Evolutionary conservation across 1,140 invertebrate species (phyloP).

Genomic region (Heterodera carotae): DNA sequence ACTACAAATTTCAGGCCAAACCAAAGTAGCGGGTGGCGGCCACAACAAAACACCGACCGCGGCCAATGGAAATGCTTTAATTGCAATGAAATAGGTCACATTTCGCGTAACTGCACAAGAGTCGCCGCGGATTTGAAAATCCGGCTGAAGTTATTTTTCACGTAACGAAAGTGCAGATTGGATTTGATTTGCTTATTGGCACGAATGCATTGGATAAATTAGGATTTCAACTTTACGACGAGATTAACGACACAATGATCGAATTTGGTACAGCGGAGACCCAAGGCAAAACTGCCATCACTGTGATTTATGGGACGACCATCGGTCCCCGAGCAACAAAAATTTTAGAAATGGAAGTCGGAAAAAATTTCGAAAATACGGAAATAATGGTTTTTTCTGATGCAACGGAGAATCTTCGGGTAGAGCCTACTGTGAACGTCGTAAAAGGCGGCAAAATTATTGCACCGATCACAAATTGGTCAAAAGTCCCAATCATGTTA

Average conservation of each 20-base stretch:
- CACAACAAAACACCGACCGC: too few species aligned
- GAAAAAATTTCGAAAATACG: not conserved
- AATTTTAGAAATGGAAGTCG: not conserved
- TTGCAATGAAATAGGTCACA: too few species aligned
- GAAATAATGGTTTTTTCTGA: not conserved
- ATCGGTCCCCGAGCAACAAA: not conserved
- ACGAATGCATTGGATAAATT: constrained; percentile 5
- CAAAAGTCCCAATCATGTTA: not conserved
- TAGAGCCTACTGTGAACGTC: not conserved
- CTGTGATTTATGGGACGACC: not conserved
- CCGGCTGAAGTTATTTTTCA: not conserved
- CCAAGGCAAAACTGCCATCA: not conserved
- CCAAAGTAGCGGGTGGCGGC: not conserved
- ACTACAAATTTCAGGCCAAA: too few species aligned
- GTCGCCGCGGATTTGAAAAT: not conserved
- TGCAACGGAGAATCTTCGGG: not conserved
- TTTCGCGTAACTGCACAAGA: not conserved
- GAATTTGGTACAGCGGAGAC: not conserved
- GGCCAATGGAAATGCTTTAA: not conserved
- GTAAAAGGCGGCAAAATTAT: not conserved
- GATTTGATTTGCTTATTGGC: constrained; percentile 13
- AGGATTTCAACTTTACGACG: constrained; percentile 6
- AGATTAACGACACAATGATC: not conserved
- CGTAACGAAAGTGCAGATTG: constrained; percentile 7
- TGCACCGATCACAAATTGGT: not conserved